Evolutionary conservation across 2,888 invertebrate species (phyloP).

Genomic region (Hydroisotoma schaefferi): DNA sequence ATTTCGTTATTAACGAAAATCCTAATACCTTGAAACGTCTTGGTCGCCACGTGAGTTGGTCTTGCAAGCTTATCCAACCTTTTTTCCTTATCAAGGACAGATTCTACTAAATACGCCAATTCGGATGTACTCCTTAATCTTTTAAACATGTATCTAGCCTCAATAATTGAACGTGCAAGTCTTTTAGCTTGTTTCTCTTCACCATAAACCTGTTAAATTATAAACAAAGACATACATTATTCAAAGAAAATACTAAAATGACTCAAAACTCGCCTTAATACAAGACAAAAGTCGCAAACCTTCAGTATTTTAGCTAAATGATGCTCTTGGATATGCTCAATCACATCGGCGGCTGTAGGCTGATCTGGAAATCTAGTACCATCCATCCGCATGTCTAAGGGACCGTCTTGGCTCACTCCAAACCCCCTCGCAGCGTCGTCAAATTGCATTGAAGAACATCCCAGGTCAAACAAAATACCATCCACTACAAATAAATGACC

Average conservation of each 20-base stretch:
- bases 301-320: constrained; percentile 78
- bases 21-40: constrained; percentile 86
- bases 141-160: constrained; percentile 71
- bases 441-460: constrained; percentile 94
- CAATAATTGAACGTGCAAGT: constrained; percentile 81
- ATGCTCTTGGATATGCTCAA: constrained; percentile 72
- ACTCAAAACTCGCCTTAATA: background rate
- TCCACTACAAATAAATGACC: constrained; percentile 69
- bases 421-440: constrained; percentile 79
- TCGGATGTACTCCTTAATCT: constrained; percentile 77
- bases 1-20: constrained; percentile 96
- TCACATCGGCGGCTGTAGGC: constrained; percentile 81
- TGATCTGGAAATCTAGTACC: constrained; percentile 64
- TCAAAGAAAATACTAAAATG: background rate
- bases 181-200: constrained; percentile 82
- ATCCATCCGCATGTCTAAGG: constrained; percentile 96
- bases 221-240: background rate
- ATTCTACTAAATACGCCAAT: constrained; percentile 69
- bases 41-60: constrained; percentile 77
- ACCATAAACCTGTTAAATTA: constrained; percentile 66
- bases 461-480: constrained; percentile 86
- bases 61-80: constrained; percentile 70
- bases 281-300: constrained; percentile 18
- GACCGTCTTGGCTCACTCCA: constrained; percentile 76
- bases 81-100: constrained; percentile 56